phyloP scores from a whole-genome alignment of 2,113 vertebrate species.

The Aramus guarauna region DNA sequence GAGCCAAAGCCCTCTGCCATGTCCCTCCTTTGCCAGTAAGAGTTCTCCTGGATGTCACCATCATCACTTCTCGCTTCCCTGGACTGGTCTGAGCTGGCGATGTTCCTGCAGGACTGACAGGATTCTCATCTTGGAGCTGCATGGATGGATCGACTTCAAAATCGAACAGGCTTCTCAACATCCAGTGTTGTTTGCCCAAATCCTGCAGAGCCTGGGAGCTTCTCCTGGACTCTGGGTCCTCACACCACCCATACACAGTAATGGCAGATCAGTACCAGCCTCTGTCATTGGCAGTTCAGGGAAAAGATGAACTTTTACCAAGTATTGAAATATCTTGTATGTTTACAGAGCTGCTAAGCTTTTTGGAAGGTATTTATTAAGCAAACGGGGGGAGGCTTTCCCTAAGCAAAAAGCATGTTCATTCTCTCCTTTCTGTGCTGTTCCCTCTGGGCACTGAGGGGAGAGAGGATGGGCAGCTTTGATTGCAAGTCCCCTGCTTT shows the following conservation, averaged over 20 bases:
- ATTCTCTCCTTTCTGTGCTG: not conserved
- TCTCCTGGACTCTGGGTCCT: not conserved
- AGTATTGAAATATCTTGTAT: slow-evolving; percentile 48
- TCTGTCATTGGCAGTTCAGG: slow-evolving; percentile 15
- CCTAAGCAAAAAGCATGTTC: not conserved
- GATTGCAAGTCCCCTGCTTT: not conserved
- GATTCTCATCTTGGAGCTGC: slow-evolving; percentile 6
- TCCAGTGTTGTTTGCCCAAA: not conserved
- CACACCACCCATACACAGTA: not conserved
- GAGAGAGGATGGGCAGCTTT: not conserved
- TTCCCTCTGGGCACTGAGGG: not conserved
- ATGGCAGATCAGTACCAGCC: not conserved
- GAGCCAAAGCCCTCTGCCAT: not conserved
- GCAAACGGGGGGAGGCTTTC: not conserved
- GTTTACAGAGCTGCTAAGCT: slow-evolving; percentile 69
- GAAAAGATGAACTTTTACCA: slow-evolving; percentile 28
- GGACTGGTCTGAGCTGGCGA: not conserved
- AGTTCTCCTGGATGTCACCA: not conserved
- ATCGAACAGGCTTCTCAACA: not conserved
- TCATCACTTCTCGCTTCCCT: not conserved
- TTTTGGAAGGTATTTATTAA: slow-evolving; percentile 44
- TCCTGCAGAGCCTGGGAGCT: not conserved
- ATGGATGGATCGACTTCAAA: not conserved
- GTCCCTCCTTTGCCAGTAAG: not conserved
- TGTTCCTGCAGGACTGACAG: not conserved